phyloP scores from a whole-genome alignment of 1,140 invertebrate genomes.

The Anastatus disparis region DNA sequence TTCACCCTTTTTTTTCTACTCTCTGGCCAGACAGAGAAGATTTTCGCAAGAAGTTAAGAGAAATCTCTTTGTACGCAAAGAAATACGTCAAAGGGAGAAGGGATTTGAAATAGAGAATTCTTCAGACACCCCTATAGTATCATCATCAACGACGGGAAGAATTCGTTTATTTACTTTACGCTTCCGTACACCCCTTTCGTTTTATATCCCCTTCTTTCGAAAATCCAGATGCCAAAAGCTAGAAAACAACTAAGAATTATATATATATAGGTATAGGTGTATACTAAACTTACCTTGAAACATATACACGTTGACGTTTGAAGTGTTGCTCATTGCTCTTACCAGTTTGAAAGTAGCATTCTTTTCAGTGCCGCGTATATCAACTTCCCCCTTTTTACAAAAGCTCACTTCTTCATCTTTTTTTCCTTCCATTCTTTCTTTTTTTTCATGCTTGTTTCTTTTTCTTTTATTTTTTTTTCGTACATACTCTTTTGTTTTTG shows the following conservation, averaged over 20 bases:
- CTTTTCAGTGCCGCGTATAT: not conserved
- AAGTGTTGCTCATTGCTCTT: too few relatives aligned
- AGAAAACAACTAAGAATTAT: too few relatives aligned
- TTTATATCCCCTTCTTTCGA: too few relatives aligned
- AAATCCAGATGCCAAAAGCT: too few relatives aligned
- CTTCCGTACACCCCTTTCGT: not conserved
- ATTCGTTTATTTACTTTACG: slow-evolving; percentile 29
- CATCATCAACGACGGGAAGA: slow-evolving; percentile 11
- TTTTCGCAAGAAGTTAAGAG: not conserved
- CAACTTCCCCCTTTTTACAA: not conserved
- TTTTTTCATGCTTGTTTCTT: not conserved
- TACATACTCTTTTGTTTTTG: too few relatives aligned
- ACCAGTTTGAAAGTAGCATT: not conserved
- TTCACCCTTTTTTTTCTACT: too few relatives aligned
- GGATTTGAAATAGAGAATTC: not conserved
- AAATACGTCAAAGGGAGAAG: not conserved
- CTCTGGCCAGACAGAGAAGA: too few relatives aligned
- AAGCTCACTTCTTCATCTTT: too few relatives aligned
- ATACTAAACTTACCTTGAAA: too few relatives aligned
- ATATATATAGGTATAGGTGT: too few relatives aligned
- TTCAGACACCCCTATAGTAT: not conserved
- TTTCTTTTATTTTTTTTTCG: not conserved
- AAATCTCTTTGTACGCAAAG: slow-evolving; percentile 1
- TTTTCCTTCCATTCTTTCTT: not conserved
- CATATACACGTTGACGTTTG: too few relatives aligned